These are phyloP conservation scores for Drosophila murphyi DNA, from an alignment of 1,140 invertebrate species.

Conservation along the genomic window DNA sequence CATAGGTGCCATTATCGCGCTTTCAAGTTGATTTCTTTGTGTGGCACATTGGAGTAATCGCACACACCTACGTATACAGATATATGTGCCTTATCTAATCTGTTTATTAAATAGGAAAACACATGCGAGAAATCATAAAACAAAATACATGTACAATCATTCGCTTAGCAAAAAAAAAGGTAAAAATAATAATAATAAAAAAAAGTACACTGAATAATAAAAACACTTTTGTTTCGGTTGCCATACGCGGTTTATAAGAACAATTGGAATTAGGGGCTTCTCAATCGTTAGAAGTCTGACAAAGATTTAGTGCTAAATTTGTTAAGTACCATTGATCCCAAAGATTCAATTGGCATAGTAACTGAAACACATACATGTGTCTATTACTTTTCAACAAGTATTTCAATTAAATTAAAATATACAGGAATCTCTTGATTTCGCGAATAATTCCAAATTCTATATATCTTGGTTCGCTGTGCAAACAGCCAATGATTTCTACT, in stretches of 20 bases:
- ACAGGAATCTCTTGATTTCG: no score
- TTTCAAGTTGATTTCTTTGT: slow-evolving; percentile 65
- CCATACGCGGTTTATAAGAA: slow-evolving; percentile 22
- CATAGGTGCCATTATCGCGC: slow-evolving; percentile 62
- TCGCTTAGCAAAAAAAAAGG: slow-evolving; percentile 41
- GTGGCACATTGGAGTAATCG: slow-evolving; percentile 34
- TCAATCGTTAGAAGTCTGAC: slow-evolving; percentile 1
- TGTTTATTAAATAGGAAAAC: slow-evolving; percentile 76
- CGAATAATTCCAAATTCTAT: no score
- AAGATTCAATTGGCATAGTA: not conserved
- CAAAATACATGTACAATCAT: slow-evolving; percentile 34
- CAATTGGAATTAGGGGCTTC: not conserved
- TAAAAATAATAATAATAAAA: no score
- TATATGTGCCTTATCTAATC: slow-evolving; percentile 71
- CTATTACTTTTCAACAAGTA: no score
- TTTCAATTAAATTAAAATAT: no score
- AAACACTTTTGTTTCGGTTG: slow-evolving; percentile 30
- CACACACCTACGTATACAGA: slow-evolving; percentile 11
- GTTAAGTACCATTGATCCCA: not conserved
- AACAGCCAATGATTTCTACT: no score
- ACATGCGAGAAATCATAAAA: slow-evolving; percentile 73
- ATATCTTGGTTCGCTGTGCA: no score
- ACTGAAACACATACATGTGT: no score
- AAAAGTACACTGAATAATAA: slow-evolving; percentile 9
- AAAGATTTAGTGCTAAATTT: not conserved